A percentile compares a stretch with the other conserved stretches of the same genome.
phyloP scores from a whole-genome alignment of 2,113 vertebrate species.

The Ranitomeya variabilis region DNA sequence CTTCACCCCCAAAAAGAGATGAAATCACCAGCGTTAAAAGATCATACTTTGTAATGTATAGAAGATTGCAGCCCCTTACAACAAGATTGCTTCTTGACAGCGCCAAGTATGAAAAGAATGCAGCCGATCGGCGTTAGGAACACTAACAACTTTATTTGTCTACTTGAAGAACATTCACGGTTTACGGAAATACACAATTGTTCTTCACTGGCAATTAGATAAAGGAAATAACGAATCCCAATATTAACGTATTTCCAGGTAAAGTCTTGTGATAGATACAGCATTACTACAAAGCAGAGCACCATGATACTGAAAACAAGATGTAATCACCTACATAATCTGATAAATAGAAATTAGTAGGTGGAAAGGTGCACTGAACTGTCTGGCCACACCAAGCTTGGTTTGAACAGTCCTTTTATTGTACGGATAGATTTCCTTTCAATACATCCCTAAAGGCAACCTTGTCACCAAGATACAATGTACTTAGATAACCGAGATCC shows the following conservation, averaged over 20 bases:
- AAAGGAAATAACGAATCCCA: neutral
- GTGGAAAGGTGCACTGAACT: too few species aligned
- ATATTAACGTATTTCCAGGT: neutral
- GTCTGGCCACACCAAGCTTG: too few species aligned
- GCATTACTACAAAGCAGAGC: neutral
- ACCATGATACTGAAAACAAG: neutral
- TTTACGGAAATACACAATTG: slow-evolving; percentile 6
- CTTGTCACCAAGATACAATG: neutral
- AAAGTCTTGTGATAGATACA: neutral
- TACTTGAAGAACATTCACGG: neutral
- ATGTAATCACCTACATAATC: too few species aligned
- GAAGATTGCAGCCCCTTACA: neutral
- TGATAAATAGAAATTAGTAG: too few species aligned
- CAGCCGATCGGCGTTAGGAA: neutral
- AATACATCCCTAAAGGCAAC: neutral
- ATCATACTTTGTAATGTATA: neutral
- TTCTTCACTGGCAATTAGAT: neutral
- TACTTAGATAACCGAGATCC: neutral
- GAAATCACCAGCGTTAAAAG: too few species aligned
- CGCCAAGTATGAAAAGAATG: neutral
- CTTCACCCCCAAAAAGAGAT: too few species aligned
- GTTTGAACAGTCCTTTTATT: too few species aligned
- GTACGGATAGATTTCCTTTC: neutral
- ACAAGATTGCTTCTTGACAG: neutral
- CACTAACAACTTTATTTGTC: slow-evolving; percentile 37